phyloP scores from a whole-genome alignment of 2,888 invertebrate species.

The Cactoblastis cactorum region DNA sequence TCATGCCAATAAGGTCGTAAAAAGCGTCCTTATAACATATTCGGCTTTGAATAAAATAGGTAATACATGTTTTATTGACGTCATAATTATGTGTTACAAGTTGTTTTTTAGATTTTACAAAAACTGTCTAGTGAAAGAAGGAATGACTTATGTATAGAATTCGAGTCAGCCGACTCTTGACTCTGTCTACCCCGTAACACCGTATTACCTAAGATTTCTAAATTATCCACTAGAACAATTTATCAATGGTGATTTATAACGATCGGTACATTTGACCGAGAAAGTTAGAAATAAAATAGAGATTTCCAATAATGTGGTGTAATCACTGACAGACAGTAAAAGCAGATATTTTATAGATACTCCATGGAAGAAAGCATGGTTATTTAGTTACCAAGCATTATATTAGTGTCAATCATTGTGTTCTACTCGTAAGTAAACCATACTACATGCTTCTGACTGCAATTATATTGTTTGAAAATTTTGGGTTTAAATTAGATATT shows the following conservation, averaged over 20 bases:
- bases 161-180: too few species aligned
- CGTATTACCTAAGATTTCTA: too few species aligned
- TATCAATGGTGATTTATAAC: background rate
- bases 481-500: background rate
- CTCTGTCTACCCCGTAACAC: too few species aligned
- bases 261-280: constrained; percentile 18
- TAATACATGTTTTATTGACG: too few species aligned
- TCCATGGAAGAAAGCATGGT: constrained; percentile 1
- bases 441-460: constrained; percentile 3
- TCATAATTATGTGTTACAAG: too few species aligned
- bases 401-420: constrained; percentile 6
- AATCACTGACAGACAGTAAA: constrained; percentile 21
- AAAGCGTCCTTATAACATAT: too few species aligned
- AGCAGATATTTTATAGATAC: constrained; percentile 15
- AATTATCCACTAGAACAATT: too few species aligned
- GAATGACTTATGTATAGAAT: too few species aligned
- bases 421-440: constrained; percentile 4
- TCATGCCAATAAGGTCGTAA: too few species aligned
- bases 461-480: background rate
- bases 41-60: too few species aligned
- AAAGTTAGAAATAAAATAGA: constrained; percentile 29
- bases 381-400: constrained; percentile 1
- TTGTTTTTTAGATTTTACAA: too few species aligned
- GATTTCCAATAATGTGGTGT: constrained; percentile 22
- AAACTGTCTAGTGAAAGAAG: too few species aligned